Percentiles rank a stretch among this genome's conserved stretches.
These are phyloP conservation scores for Catharus fuscescens DNA, from an alignment of 2,113 vertebrate genomes.

Conservation along the genomic window DNA sequence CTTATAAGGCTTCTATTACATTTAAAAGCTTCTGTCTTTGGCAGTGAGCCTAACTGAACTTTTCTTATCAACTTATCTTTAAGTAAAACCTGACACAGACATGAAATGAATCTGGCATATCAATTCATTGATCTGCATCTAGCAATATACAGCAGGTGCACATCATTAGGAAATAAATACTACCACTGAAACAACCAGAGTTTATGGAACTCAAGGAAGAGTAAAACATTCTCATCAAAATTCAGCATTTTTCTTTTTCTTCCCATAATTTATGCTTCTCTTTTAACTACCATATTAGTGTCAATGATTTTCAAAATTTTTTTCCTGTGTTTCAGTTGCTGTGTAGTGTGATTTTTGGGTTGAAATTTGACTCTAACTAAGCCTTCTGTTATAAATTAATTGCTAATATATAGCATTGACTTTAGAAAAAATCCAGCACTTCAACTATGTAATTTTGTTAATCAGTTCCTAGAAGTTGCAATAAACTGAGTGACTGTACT, in stretches of 20 bases:
- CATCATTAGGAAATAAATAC: neutral
- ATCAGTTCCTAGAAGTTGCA: neutral
- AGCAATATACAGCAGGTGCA: neutral
- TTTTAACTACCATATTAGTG: rapidly evolving
- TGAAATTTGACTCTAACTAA: neutral
- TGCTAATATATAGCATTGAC: neutral
- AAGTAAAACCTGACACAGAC: neutral
- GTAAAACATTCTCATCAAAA: neutral
- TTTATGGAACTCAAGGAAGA: neutral
- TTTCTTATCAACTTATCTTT: neutral
- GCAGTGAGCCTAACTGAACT: neutral
- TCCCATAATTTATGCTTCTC: rapidly evolving
- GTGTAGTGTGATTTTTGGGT: neutral
- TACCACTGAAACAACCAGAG: neutral
- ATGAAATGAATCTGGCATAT: neutral
- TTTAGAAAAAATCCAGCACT: neutral
- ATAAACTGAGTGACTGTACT: neutral
- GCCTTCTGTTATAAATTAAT: neutral
- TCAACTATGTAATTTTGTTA: neutral
- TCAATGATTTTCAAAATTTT: neutral
- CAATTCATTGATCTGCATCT: neutral
- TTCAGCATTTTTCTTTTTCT: neutral
- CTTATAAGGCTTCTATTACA: neutral
- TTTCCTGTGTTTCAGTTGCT: neutral
- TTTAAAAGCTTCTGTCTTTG: neutral